A percentile compares a stretch with the other conserved stretches of the same genome.
These are phyloP conservation scores for Pomacea maculata DNA, from an alignment of 1,140 invertebrate genomes.

Conservation along the genomic window DNA sequence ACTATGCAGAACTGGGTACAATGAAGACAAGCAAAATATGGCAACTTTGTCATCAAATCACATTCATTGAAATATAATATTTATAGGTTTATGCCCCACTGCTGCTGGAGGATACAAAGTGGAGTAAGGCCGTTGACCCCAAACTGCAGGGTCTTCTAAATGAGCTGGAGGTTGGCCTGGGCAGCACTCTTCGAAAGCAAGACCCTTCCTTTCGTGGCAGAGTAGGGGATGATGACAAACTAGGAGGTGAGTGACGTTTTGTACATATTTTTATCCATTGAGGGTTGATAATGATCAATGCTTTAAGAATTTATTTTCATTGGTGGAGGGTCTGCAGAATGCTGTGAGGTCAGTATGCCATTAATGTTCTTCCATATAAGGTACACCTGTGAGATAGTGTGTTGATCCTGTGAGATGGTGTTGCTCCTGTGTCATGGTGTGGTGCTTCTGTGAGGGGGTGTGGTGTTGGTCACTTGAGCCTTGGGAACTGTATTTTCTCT, in stretches of 20 bases:
- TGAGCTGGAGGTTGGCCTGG: constrained; percentile 68
- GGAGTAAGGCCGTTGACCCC: constrained; percentile 67
- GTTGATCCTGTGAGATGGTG: too few relatives aligned
- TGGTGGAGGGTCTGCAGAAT: neutral
- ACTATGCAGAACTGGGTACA: too few relatives aligned
- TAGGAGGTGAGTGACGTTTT: constrained; percentile 51
- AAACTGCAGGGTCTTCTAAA: constrained; percentile 69
- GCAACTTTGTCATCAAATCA: neutral
- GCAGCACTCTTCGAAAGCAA: constrained; percentile 63
- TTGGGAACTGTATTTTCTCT: too few relatives aligned
- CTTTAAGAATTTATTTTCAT: neutral
- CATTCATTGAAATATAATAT: neutral
- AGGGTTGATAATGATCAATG: neutral
- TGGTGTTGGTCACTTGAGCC: too few relatives aligned
- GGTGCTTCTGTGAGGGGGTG: too few relatives aligned
- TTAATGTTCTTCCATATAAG: too few relatives aligned
- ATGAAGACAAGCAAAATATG: too few relatives aligned
- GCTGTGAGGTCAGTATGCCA: too few relatives aligned
- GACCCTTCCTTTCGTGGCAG: constrained; percentile 51
- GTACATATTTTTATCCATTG: neutral
- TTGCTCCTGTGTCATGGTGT: too few relatives aligned
- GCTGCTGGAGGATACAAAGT: constrained; percentile 68
- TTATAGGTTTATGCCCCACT: constrained; percentile 58
- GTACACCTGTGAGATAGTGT: too few relatives aligned
- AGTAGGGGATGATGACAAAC: constrained; percentile 48